Conservation (phyloP, 2,113 vertebrate species). For the Mellivora capensis region DNA sequence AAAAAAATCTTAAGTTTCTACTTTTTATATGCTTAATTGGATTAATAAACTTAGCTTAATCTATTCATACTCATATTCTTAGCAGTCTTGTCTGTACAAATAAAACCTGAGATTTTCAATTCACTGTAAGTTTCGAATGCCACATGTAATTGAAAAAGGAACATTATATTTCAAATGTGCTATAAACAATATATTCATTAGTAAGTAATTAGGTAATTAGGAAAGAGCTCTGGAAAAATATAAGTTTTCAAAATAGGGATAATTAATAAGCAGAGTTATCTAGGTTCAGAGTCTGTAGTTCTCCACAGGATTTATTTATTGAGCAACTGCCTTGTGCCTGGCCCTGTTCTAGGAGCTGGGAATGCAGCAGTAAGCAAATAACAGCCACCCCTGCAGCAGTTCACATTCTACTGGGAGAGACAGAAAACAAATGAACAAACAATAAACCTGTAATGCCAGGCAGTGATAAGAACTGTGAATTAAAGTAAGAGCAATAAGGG, state of each 20-base stretch:
- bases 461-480: neutral
- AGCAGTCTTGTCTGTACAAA: neutral
- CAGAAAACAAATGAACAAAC: neutral
- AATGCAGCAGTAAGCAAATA: neutral
- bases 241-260: neutral
- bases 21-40: neutral
- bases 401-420: neutral
- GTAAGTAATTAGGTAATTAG: neutral
- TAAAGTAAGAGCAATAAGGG: neutral
- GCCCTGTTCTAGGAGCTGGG: neutral
- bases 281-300: neutral
- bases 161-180: neutral
- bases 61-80: neutral
- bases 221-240: neutral
- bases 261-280: neutral
- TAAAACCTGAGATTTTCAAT: constrained; percentile 15
- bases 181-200: neutral
- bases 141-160: neutral
- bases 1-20: neutral
- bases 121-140: neutral
- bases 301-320: neutral
- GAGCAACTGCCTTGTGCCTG: neutral
- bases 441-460: neutral
- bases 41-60: constrained; percentile 23
- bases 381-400: neutral